Base-by-base conservation (phyloP, 2,797 vertebrate species). In the Cuniculus paca region DNA sequence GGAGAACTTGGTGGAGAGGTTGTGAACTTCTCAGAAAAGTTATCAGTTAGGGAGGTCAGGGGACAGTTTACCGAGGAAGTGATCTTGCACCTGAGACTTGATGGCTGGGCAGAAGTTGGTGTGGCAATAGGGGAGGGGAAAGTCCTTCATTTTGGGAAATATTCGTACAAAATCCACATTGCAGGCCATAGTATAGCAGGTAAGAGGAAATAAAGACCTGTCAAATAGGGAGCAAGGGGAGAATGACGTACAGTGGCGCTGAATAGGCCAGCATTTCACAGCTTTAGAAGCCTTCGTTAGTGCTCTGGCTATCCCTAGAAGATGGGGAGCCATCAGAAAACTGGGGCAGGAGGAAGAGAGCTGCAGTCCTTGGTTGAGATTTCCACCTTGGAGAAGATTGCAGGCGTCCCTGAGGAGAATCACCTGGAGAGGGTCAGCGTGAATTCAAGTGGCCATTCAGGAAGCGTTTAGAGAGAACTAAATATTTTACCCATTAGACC, bases 401-500 rank as follows among this genome's bases (percentile, higher is more conserved):
- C 31, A 81, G 45, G 16, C 9, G 61, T 9, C 4, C 26, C 48
- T 56, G 31, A 2, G 65, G 48, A 94, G 34, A 63, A 87, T 83
- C 19, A 88, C 31, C 10, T 31, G 3, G 10, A 84, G 4, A 19
- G 1, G 1, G 2, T 31, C 36, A 63, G 56, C 70, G 24, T 36
- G 14, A 56, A 82, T 52, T n/a, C 26, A 61, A 20, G n/a, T 12
- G 9, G 24, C 4, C 1, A 60, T 10, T 61, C 52, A 50, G 42
- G 39, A 72, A n/a, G 24, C 50, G 45, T 42, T 83, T 78, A 89
- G 39, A 75, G 56, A 52, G 2, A 90, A 74, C 52, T 34, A 60
- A 77, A 70, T 36, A 88, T 75, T 48, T 91, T 42, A n/a, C 45
- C 42, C 34, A 26, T 96, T n/a, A 61, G 74, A 42, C 70, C 85